Evolutionary conservation across 2,113 vertebrate genomes (phyloP), one percentile per base, ranked within the genome.

Genomic region (Neogobius melanostomus): DNA sequence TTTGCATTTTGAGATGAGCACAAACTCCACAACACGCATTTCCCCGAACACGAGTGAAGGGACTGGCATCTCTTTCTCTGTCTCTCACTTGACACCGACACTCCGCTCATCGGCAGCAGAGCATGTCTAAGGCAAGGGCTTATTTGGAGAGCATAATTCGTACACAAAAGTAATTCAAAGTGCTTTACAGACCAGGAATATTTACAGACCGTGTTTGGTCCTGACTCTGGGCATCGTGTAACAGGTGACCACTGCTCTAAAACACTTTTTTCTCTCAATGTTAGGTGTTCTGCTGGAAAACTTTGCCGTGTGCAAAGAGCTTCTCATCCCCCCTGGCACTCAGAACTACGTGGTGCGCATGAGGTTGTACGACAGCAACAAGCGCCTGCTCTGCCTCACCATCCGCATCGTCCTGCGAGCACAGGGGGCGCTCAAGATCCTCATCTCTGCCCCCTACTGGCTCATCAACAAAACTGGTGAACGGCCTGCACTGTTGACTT

Each of bases 301-400:
- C 86, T 99, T 98, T 66, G 88, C 95, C 0, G 1, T 91, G 7
- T 99, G 97, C 87, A 99, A 98, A 72, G 98, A 99, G 91, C 90
- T 99, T 63, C 78, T 99, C 79, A 99, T 99, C 51, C 98, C 97
- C 1, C 95, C 96, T 0, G 98, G 97, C 10, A 99, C 97, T 3
- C 96, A 98, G 11, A 99, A 99, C 88, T 99, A 99, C 0, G 94
- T 96, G 80, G 97, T 99, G 0, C 89, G 94, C 46, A 98, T 99
- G 98, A 90, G 97, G 8, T 45, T 99, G 9, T 98, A 99, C 0
- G 97, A 99, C 8, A 72, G 82, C 76, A 95, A 91, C 84, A 95
- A 93, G 9, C 91, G 95, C 0, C 95, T 95, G 77, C 89, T 99
- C 0, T 96, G 95, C 17, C 93, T 99, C 50, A 99, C 95, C 61